Evolutionary conservation across 2,797 vertebrate genomes (phyloP), one percentile per base, ranked within the genome.

Genomic region (Cheirogaleus major): DNA sequence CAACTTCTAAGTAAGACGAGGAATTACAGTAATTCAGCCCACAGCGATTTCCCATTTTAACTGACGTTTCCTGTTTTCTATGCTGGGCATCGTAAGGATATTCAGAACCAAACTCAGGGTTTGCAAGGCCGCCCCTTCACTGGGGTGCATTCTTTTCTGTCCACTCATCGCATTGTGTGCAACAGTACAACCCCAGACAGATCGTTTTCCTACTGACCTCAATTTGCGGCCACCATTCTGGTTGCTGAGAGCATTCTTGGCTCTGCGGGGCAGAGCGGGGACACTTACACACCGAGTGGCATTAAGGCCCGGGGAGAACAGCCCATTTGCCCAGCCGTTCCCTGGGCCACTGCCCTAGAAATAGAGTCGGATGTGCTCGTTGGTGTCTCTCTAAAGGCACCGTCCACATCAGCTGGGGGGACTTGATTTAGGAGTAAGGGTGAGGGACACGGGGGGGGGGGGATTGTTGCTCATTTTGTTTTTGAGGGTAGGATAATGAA

Each of bases 101-200:
- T 98, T 93, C 96, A 99, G 98, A 98, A 99, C 91, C 97, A 98
- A 98, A 97, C 94, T 61, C 93, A 95, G 86, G 41, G 98, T 98
- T 98, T 98, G 98, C 97, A 99, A 99, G 98, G 98, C 98, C 93
- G 92, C 59, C 98, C 98, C 91, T 98, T 98, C 98, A 97, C 97
- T 93, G 98, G 99, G 98, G 97, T 95, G 55, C 97, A 98, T 97
- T 98, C 97, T 97, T 82, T 85, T 90, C 95, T 63, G 93, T 93
- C 93, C 97, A 69, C 95, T 98, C 98, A 97, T 55, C 0, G 27
- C 83, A 70, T 61, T 78, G 72, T 85, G 4, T 10, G 43, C 50
- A 81, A 0, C 7, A 43, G n/a, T 48, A 91, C 89, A 80, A 76
- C 5, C 78, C 73, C 1, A 88, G 94, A 78, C 81, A 0, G 35